phyloP scores from a whole-genome alignment of 2,797 vertebrate species.

The Notamacropus eugenii region DNA sequence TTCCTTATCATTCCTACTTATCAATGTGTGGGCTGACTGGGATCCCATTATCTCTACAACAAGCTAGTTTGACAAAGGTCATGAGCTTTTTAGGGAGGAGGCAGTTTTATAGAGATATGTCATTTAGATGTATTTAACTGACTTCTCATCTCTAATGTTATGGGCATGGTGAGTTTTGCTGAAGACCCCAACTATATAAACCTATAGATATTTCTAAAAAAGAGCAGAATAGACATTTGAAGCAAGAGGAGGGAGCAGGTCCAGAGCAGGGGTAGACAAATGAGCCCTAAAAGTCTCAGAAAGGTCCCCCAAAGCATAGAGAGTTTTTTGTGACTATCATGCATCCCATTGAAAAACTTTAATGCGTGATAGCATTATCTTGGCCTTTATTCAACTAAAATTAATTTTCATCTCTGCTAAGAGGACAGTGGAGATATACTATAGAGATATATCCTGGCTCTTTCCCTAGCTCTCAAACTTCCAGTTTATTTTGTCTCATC shows the following conservation, averaged over 20 bases:
- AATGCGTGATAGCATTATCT: not conserved
- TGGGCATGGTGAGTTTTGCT: not conserved
- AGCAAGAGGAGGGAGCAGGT: not conserved
- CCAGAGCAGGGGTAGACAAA: not conserved
- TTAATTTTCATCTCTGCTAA: not conserved
- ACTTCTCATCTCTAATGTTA: not conserved
- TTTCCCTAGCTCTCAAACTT: not conserved
- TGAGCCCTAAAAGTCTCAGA: not conserved
- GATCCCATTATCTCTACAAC: not conserved
- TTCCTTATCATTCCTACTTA: not conserved
- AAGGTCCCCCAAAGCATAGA: not conserved
- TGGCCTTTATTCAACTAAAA: not conserved
- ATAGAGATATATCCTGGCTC: not conserved
- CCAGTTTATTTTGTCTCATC: not conserved
- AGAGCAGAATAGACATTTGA: not conserved
- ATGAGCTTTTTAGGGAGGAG: not conserved
- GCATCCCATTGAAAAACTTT: not conserved
- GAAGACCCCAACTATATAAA: not conserved
- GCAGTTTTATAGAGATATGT: not conserved
- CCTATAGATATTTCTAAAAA: not conserved
- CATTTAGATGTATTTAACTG: not conserved
- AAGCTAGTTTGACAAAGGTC: not conserved
- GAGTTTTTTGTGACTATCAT: not conserved
- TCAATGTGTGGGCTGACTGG: not conserved
- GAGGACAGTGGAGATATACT: not conserved